Base-by-base conservation (phyloP, 2,113 vertebrate genomes). In the Pao palembangensis region DNA sequence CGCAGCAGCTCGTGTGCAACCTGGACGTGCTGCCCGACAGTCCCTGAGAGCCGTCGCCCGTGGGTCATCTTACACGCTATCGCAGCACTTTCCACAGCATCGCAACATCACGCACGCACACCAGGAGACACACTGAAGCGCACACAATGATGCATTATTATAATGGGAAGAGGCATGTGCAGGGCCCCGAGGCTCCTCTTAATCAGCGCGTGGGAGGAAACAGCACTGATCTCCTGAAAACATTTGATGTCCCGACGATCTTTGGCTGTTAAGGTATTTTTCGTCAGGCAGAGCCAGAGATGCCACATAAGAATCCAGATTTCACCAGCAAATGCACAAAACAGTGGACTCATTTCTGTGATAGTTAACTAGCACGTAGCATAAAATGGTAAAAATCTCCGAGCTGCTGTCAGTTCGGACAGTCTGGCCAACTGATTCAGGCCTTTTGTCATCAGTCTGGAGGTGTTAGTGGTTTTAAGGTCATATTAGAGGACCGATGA, bases 151-250 rank as follows among this genome's bases (percentile, higher is more conserved):
- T 63, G 51, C 63, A 86, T 61, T 66, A 57, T 72, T 52, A 52
- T 70, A 76, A 85, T 79, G 58, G 76, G 79, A 82, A 66, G 25
- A 14, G n/a, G 64, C 64, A 66, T 83, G 68, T 68, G 71, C 53
- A 61, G 54, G 34, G 63, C 42, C 57, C 58, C 2, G 42, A 46
- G 62, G 66, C 59, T 67, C 62, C 62, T 76, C 73, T 69, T 62
- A 77, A 80, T 83, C 51, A 71, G 41, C 60, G 42, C 47, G 6
- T 20, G 34, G 55, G 42, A 58, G n/a, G 16, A 19, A 18, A 15
- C 17, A 0, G 18, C 21, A 19, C 4, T 25, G 11, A 63, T 56
- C 51, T 78, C 38, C 25, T 53, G 47, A 10, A 38, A 51, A 55
- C 16, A 49, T 59, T 6, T 44, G 43, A 44, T 17, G 43, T 44